Base-by-base conservation (phyloP, 2,888 invertebrate species). In the Lampropteryx suffumata region DNA sequence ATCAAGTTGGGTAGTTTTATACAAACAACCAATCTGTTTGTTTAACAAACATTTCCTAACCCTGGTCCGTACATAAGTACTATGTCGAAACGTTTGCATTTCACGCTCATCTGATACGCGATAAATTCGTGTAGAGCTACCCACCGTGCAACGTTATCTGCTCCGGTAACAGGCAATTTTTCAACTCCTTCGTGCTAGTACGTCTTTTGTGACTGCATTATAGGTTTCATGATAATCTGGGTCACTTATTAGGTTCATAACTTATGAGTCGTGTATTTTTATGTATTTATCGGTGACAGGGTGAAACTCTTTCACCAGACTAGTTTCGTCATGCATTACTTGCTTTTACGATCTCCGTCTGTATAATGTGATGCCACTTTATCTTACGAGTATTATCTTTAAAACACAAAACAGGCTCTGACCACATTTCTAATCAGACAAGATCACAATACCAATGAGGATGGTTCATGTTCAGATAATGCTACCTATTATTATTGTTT, bases 41-140 rank as follows among this genome's bases (percentile, higher is more conserved):
- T 74, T 75, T 67, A 62, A 55, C 64, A 58, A 67, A 63, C 59
- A 67, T 75, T 77, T 73, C 67, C 57, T 67, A 70, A 74, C 69
- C 63, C 60, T 62, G 53, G 59, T 56, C 61, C 60, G 61, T 50
- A n/a, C n/a, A n/a, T n/a, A n/a, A n/a, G n/a, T n/a, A 57, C 59
- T 59, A 60, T 73, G 67, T 66, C 62, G 69, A 73, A 79, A 78
- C 65, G 62, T 72, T 73, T 73, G 64, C 60, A 65, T 69, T 71
- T 67, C 62, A 69, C 61, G 67, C 71, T 64, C 59, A 62, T 70
- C 71, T 69, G 68, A 73, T 73, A 70, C 64, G 69, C 66, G 72
- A 76, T 73, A 71, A 71, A 69, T 67, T 70, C 62, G 59, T 66
- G 50, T 55, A 61, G 35, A 59, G 62, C 62, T 64, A 66, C 53